Evolutionary conservation across 1,140 invertebrate species (phyloP), one percentile per base, ranked within the genome.

Genomic region (Galleria mellonella): DNA sequence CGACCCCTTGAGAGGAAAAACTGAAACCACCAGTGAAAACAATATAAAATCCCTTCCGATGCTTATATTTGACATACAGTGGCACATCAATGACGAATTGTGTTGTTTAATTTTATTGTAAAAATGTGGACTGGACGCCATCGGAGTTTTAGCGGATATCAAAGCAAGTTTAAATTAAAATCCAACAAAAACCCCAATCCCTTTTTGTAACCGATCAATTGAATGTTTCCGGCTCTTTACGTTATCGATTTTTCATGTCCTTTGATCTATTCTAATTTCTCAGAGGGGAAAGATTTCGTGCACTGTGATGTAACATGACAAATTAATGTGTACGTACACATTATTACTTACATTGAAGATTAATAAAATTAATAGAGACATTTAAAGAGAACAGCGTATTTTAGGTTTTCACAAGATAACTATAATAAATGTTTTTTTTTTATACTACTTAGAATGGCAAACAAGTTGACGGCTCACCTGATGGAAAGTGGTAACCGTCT

Each of bases 211-310:
- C 47, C 46, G 58, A 58, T 63, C 61, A 64, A 62, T 68, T 62
- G 60, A 67, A 71, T 64, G 56, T 68, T 70, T 69, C 54, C 56
- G 51, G 54, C 53, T 63, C 58, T 67, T 76, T 72, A 64, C 65
- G 40, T 53, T 65, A 76, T 72, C 56, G 70, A 67, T 73, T 72
- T 66, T 67, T 56, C 48, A 47, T 46, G 46, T 54, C 60, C 70
- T 76, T 72, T 73, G 70, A 73, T 76, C 67, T 72, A 51, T 63
- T 70, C 47, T 65, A 58, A 72, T 70, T 66, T 54, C 50, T 43
- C 32, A 29, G 49, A 55, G 58, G 44, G 44, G 38, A 36, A 44
- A 60, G 47, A 47, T 33, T 48, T 43, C 51, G 17, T 37, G 33
- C 30, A 14, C 14, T 32, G 28, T 23, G 17, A 23, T 23, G 17